Percentiles rank a stretch among this genome's conserved stretches.
phyloP scores from a whole-genome alignment of 2,113 vertebrate genomes.

The Osmerus eperlanus region DNA sequence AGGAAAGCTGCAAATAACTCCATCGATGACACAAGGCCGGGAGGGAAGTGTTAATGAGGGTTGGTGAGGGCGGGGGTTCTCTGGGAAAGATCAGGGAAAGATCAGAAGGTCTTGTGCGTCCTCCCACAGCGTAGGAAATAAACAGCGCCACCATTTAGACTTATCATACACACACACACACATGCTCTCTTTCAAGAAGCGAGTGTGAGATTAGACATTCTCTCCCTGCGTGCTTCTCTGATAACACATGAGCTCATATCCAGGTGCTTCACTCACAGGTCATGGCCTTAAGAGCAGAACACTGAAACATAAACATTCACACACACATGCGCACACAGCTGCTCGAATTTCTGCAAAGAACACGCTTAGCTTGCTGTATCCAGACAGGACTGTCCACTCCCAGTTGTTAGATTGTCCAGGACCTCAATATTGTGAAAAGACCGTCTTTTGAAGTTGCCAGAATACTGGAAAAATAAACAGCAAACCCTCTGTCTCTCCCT shows the following conservation, averaged over 20 bases:
- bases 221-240: slow-evolving; percentile 18
- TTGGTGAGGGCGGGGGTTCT: neutral
- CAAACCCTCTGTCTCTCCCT: neutral
- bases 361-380: neutral
- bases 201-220: slow-evolving; percentile 58
- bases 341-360: neutral
- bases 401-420: no score
- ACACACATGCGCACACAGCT: neutral
- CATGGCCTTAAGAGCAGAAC: slow-evolving; percentile 51
- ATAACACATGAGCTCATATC: slow-evolving; percentile 74
- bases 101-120: slow-evolving; percentile 62
- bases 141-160: slow-evolving; percentile 49
- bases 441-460: no score
- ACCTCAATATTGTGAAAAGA: no score
- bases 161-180: slow-evolving; percentile 2
- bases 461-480: no score
- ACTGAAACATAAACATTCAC: slow-evolving; percentile 30
- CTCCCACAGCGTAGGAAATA: slow-evolving; percentile 60
- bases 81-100: slow-evolving; percentile 69
- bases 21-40: slow-evolving; percentile 45
- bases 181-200: slow-evolving; percentile 35
- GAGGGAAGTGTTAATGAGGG: neutral
- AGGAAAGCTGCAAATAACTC: slow-evolving; percentile 62
- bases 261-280: slow-evolving; percentile 61
- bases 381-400: neutral